phyloP scores from a whole-genome alignment of 2,797 vertebrate genomes.

The Silurus lanzhouensis region DNA sequence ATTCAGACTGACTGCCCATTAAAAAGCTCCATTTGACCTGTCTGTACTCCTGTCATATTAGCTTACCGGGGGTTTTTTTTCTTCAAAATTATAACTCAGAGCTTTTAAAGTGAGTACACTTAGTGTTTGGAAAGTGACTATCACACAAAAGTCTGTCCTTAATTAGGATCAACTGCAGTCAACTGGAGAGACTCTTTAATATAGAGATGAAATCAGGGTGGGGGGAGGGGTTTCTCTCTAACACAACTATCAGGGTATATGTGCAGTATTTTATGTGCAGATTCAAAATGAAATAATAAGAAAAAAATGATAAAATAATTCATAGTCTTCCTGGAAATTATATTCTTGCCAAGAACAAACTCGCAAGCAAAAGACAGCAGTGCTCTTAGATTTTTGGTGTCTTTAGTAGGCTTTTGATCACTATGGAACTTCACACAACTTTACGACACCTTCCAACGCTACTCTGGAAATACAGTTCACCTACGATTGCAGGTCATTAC shows the following conservation, averaged over 20 bases:
- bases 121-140: neutral
- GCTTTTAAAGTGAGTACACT: neutral
- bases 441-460: neutral
- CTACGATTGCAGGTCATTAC: neutral
- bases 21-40: constrained; percentile 14
- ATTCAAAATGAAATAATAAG: neutral
- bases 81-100: neutral
- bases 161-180: constrained; percentile 9
- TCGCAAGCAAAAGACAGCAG: neutral
- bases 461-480: neutral
- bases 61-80: neutral
- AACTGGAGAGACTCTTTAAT: neutral
- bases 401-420: neutral
- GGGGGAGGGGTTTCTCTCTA: neutral
- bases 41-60: constrained; percentile 6
- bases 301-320: neutral
- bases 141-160: neutral
- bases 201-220: neutral
- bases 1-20: constrained; percentile 1
- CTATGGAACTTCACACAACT: neutral
- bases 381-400: neutral
- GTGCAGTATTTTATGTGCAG: too few relatives aligned
- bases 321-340: neutral
- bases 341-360: neutral
- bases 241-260: neutral